These are phyloP conservation scores for Indri indri DNA, from an alignment of 2,113 vertebrate genomes.

Conservation along the genomic window DNA sequence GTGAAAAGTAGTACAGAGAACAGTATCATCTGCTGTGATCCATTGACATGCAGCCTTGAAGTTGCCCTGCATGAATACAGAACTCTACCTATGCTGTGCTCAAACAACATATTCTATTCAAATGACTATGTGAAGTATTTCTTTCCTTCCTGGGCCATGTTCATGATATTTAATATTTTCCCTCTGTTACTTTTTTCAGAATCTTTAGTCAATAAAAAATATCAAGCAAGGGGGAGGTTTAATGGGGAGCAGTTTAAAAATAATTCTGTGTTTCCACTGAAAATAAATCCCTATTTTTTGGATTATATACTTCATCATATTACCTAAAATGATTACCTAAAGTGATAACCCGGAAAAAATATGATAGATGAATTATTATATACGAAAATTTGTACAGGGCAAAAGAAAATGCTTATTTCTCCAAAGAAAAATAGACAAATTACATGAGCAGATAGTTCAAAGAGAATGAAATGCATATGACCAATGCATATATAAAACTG, in stretches of 20 bases:
- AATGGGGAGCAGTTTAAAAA: background rate
- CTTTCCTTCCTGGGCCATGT: background rate
- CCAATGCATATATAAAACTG: background rate
- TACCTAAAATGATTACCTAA: background rate
- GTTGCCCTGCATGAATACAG: background rate
- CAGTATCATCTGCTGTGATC: background rate
- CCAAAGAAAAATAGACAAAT: background rate
- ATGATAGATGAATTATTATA: background rate
- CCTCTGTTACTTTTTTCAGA: background rate
- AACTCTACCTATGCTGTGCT: background rate
- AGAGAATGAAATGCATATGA: background rate
- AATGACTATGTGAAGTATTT: background rate
- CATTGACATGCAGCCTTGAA: rapidly evolving
- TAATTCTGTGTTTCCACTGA: background rate
- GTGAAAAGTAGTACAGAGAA: background rate
- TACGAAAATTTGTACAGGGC: background rate
- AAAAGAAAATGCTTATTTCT: background rate
- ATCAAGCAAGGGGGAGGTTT: background rate
- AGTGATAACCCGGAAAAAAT: background rate
- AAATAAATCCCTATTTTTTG: background rate
- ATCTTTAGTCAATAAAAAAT: background rate
- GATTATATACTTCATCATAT: background rate
- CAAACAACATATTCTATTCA: background rate
- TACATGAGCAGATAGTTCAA: background rate
- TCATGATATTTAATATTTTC: background rate